Conservation (phyloP, 2,888 invertebrate species). For the Myopa testacea region DNA sequence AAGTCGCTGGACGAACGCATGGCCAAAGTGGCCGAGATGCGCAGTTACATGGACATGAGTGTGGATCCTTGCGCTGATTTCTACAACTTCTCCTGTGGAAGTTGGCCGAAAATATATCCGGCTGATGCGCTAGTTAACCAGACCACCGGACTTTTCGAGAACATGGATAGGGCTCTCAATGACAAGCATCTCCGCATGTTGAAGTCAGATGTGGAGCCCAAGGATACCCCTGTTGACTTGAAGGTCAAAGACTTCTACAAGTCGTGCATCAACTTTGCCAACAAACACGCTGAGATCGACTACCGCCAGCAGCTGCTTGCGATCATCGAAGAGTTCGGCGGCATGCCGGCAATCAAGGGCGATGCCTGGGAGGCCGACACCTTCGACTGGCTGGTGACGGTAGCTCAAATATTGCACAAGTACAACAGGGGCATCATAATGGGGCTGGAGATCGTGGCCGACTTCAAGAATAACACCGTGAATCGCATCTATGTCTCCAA, state of each 20-base stretch:
- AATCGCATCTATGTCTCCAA: constrained; percentile 50
- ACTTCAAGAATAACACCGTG: constrained; percentile 42
- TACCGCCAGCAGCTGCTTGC: constrained; percentile 39
- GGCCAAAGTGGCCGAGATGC: constrained; percentile 55
- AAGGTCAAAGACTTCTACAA: constrained; percentile 60
- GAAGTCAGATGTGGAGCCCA: constrained; percentile 36
- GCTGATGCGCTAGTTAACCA: constrained; percentile 52
- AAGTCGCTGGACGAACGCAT: background rate
- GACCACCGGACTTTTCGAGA: constrained; percentile 50
- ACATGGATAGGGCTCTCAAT: constrained; percentile 52
- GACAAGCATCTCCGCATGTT: constrained; percentile 54
- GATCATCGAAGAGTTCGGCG: constrained; percentile 53
- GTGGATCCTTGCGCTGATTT: constrained; percentile 61
- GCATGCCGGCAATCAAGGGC: constrained; percentile 55
- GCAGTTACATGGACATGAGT: constrained; percentile 55
- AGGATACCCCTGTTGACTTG: constrained; percentile 54
- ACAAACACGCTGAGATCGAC: background rate
- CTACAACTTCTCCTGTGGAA: constrained; percentile 63
- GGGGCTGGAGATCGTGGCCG: constrained; percentile 48
- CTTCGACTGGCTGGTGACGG: constrained; percentile 58
- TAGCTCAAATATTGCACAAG: constrained; percentile 48
- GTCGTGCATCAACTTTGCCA: constrained; percentile 53
- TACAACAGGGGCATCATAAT: constrained; percentile 51
- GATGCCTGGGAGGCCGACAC: constrained; percentile 51
- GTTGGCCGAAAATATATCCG: constrained; percentile 55